phyloP scores from a whole-genome alignment of 2,888 invertebrate genomes.

The Ariolimax columbianus region DNA sequence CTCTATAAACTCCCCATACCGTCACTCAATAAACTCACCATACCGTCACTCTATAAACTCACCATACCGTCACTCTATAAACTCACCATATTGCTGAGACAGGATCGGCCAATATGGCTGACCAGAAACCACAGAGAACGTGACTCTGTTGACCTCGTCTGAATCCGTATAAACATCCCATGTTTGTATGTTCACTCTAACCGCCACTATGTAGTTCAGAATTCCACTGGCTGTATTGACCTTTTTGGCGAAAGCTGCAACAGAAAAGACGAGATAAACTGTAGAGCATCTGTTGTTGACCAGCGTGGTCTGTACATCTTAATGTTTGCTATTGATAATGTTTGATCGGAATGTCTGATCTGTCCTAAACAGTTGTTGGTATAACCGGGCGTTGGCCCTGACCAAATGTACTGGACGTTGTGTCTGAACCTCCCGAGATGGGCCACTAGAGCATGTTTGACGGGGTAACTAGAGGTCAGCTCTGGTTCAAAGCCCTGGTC shows the following conservation, averaged over 20 bases:
- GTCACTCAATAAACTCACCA: neutral
- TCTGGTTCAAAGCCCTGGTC: too few relatives aligned
- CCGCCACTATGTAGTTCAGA: neutral
- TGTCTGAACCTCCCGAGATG: too few relatives aligned
- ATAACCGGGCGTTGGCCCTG: too few relatives aligned
- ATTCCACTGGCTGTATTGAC: neutral
- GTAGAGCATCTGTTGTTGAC: too few relatives aligned
- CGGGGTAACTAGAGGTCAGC: too few relatives aligned
- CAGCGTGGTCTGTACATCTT: too few relatives aligned
- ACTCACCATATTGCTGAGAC: conserved; percentile 26
- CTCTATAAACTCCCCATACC: too few relatives aligned
- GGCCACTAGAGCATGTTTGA: too few relatives aligned
- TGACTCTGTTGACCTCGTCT: neutral
- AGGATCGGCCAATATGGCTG: conserved; percentile 4
- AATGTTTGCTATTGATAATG: too few relatives aligned
- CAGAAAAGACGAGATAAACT: neutral
- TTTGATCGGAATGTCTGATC: too few relatives aligned
- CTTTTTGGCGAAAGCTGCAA: conserved; percentile 5
- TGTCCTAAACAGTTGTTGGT: too few relatives aligned
- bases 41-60: neutral
- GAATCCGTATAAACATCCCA: conserved; percentile 16
- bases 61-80: neutral
- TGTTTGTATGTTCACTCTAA: neutral
- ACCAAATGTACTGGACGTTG: too few relatives aligned
- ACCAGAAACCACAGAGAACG: neutral